A percentile compares a stretch with the other conserved stretches of the same genome.
These are phyloP conservation scores for Acanthosepion pharaonis DNA, from an alignment of 2,888 invertebrate species.

Conservation along the genomic window DNA sequence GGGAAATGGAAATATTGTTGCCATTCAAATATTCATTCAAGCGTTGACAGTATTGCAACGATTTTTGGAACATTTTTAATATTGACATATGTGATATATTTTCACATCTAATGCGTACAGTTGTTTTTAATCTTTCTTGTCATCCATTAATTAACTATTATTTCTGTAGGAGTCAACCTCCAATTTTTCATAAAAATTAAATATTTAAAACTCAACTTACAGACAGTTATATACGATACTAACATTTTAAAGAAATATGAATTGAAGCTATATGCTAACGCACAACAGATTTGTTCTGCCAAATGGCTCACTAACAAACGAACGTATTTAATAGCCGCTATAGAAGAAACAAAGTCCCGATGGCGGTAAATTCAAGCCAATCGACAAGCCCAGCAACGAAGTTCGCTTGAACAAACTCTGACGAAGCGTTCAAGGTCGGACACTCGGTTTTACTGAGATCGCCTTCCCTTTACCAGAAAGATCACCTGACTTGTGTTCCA, in stretches of 20 bases:
- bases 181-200: too few species aligned
- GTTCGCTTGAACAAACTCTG: not conserved
- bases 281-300: not conserved
- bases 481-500: not conserved
- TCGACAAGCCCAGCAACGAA: not conserved
- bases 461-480: not conserved
- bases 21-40: too few species aligned
- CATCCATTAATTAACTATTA: too few species aligned
- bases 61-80: too few species aligned
- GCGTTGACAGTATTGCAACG: too few species aligned
- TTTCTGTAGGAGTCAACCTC: too few species aligned
- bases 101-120: too few species aligned
- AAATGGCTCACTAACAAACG: not conserved
- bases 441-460: not conserved
- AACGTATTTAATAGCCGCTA: not conserved
- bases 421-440: not conserved
- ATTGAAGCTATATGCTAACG: not conserved
- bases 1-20: too few species aligned
- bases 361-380: not conserved
- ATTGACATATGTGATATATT: too few species aligned
- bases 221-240: not conserved
- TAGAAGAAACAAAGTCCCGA: not conserved
- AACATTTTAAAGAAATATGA: not conserved
- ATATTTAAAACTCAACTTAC: too few species aligned
- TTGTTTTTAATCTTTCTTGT: too few species aligned